Conservation (phyloP, 2,113 vertebrate genomes). For the Turnix velox region DNA sequence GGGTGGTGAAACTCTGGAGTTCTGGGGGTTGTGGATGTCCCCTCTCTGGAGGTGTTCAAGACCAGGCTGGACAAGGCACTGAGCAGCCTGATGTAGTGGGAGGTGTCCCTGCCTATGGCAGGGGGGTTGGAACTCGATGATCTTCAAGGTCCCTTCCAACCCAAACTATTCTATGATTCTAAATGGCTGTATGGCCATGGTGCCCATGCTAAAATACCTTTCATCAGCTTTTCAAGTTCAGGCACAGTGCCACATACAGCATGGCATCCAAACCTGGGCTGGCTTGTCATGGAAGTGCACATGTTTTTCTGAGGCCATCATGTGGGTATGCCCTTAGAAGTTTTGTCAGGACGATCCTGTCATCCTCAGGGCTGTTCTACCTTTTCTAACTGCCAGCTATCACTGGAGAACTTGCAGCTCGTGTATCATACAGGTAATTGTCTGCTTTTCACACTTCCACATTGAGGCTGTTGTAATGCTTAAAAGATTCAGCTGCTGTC, state of each 20-base stretch:
- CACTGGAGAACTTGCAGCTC: background rate
- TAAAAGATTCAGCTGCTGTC: background rate
- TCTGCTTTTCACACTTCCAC: background rate
- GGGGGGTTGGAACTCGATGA: no score
- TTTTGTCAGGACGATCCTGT: rapidly evolving
- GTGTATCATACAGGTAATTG: rapidly evolving
- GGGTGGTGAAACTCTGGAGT: no score
- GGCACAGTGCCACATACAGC: background rate
- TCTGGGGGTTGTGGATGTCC: no score
- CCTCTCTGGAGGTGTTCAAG: no score
- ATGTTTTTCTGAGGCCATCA: rapidly evolving
- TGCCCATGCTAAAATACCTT: background rate
- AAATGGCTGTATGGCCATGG: rapidly evolving
- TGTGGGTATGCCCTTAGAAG: background rate
- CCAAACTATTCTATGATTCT: no score
- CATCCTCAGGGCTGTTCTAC: background rate
- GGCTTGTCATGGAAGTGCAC: rapidly evolving
- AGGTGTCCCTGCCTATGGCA: no score
- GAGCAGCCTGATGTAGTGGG: no score
- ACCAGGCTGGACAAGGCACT: no score
- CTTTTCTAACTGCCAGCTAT: background rate
- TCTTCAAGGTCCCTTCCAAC: no score
- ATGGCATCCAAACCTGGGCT: background rate
- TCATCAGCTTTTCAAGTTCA: background rate
- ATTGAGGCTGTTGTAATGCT: background rate